These are phyloP conservation scores for Tribolium freemani DNA, from an alignment of 2,888 invertebrate genomes.

Conservation along the genomic window DNA sequence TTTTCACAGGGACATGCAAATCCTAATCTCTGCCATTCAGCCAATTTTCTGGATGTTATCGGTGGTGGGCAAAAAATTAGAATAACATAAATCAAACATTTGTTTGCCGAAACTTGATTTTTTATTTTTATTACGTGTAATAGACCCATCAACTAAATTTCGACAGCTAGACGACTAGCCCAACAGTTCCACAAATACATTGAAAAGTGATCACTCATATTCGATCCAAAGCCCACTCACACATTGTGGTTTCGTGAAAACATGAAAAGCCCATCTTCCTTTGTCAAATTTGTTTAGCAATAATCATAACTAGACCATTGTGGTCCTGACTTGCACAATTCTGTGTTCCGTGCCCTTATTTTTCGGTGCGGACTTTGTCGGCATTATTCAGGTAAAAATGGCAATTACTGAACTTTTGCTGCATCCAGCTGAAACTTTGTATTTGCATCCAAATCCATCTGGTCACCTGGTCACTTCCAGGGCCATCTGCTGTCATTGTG, in stretches of 20 bases:
- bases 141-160: constrained; percentile 39
- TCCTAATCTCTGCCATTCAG: constrained; percentile 56
- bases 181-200: constrained; percentile 31
- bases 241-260: constrained; percentile 33
- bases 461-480: constrained; percentile 63
- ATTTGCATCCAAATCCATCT: constrained; percentile 57
- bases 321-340: constrained; percentile 23
- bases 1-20: constrained; percentile 58
- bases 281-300: constrained; percentile 29
- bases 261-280: constrained; percentile 39
- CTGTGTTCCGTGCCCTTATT: not conserved
- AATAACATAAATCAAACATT: not conserved
- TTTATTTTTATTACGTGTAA: not conserved
- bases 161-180: constrained; percentile 38
- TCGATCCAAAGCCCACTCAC: constrained; percentile 26
- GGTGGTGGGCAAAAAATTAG: constrained; percentile 22
- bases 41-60: constrained; percentile 47
- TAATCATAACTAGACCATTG: constrained; percentile 14
- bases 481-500: constrained; percentile 67
- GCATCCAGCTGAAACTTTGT: constrained; percentile 42
- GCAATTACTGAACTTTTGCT: constrained; percentile 14
- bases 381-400: constrained; percentile 17
- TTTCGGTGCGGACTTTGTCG: constrained; percentile 3
- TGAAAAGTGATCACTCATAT: constrained; percentile 42
- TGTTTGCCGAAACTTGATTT: not conserved